phyloP scores from a whole-genome alignment of 2,797 vertebrate species.

The Myotis pilosus region DNA sequence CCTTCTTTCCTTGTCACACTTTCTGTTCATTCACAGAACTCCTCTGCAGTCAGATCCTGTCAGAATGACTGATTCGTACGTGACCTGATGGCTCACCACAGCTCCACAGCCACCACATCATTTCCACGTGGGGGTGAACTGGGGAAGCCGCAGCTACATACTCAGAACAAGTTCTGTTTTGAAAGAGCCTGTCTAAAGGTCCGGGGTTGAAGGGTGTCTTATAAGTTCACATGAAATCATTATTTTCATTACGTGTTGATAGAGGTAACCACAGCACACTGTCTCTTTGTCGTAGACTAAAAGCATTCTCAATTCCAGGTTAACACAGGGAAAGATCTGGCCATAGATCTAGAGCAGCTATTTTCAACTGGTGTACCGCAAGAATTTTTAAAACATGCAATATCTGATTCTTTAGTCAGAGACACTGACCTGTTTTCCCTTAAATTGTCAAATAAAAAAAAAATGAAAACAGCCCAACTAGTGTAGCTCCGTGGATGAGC shows the following conservation, averaged over 20 bases:
- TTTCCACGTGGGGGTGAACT: not conserved
- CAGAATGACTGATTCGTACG: fast-evolving
- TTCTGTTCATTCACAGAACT: not conserved
- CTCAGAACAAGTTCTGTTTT: not conserved
- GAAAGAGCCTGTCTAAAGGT: not conserved
- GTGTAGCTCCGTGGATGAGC: no score
- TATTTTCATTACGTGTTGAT: not conserved
- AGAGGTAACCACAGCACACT: not conserved
- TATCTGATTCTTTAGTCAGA: not conserved
- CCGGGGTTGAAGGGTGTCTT: not conserved
- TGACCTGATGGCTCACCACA: not conserved
- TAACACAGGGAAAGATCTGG: not conserved
- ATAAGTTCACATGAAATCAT: not conserved
- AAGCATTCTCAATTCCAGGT: not conserved
- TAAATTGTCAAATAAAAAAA: not conserved
- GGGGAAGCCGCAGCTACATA: not conserved
- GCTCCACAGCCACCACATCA: not conserved
- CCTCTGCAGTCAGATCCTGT: not conserved
- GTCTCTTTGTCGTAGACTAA: not conserved
- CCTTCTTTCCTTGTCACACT: not conserved
- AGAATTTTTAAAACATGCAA: not conserved
- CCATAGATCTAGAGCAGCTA: not conserved
- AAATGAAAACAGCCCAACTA: not conserved
- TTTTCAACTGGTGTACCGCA: not conserved
- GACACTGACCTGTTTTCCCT: not conserved